Conservation (phyloP, 2,113 vertebrate genomes). For the Panthera leo region DNA sequence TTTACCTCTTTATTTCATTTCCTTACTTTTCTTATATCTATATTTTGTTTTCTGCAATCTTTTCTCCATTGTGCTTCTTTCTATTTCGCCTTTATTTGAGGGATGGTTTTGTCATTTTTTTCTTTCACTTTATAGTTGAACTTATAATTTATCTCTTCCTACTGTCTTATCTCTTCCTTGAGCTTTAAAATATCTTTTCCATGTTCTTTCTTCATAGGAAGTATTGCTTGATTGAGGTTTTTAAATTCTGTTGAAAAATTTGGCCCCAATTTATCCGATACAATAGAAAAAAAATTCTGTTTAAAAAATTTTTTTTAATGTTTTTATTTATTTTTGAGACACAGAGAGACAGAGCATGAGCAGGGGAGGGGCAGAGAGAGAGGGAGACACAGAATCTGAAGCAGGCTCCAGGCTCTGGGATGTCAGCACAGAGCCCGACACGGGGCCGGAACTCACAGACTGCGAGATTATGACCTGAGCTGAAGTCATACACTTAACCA, state of each 20-base stretch:
- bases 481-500: too few species aligned
- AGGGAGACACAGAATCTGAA: too few species aligned
- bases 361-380: too few species aligned
- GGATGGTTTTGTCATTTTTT: neutral
- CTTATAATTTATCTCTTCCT: neutral
- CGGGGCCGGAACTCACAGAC: too few species aligned
- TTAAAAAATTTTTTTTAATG: too few species aligned
- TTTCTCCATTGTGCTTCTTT: neutral
- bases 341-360: too few species aligned
- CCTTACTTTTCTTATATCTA: neutral
- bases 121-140: neutral
- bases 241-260: neutral
- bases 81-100: neutral
- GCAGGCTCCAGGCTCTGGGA: too few species aligned
- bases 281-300: neutral
- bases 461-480: too few species aligned
- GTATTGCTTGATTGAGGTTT: neutral
- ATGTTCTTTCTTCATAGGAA: neutral
- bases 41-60: neutral
- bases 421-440: too few species aligned
- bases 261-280: neutral
- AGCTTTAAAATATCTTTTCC: neutral
- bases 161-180: neutral
- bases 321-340: too few species aligned
- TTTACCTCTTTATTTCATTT: neutral